Conservation (phyloP, 2,888 invertebrate species). For the Pandemis corylana region DNA sequence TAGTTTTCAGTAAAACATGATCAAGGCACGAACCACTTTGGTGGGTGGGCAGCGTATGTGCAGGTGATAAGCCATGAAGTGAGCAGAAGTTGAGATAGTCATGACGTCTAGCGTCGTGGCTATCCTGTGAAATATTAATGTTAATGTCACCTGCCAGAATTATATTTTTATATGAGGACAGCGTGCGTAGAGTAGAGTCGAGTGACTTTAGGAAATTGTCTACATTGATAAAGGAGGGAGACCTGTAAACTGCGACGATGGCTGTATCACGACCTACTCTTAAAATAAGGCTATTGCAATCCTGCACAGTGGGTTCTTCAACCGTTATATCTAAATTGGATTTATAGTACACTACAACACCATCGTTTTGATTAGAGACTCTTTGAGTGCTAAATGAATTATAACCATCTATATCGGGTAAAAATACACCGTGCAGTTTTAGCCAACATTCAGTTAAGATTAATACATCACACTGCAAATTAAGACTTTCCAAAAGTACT, state of each 20-base stretch:
- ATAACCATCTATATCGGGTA: background rate
- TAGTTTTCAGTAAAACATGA: no score
- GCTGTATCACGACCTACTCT: slow-evolving; percentile 12
- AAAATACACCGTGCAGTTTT: background rate
- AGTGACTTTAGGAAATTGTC: slow-evolving; percentile 16
- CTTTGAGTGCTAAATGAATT: background rate
- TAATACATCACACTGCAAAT: background rate
- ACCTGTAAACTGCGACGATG: slow-evolving; percentile 24
- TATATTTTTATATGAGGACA: slow-evolving; percentile 9
- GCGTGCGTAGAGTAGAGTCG: background rate
- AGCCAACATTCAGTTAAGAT: slow-evolving; percentile 14
- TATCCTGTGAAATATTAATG: slow-evolving; percentile 14
- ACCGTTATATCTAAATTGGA: background rate
- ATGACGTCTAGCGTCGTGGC: background rate
- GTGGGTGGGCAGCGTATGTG: no score
- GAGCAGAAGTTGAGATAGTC: slow-evolving; percentile 23
- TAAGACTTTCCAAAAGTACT: background rate
- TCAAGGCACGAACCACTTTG: no score
- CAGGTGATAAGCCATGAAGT: no score
- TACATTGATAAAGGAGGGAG: slow-evolving; percentile 18
- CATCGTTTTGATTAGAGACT: background rate
- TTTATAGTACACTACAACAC: background rate
- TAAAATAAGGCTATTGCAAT: slow-evolving; percentile 19
- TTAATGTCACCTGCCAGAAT: slow-evolving; percentile 27
- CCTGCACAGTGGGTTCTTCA: background rate